phyloP scores from a whole-genome alignment of 2,113 vertebrate species.

The Sisor rabdophorus region DNA sequence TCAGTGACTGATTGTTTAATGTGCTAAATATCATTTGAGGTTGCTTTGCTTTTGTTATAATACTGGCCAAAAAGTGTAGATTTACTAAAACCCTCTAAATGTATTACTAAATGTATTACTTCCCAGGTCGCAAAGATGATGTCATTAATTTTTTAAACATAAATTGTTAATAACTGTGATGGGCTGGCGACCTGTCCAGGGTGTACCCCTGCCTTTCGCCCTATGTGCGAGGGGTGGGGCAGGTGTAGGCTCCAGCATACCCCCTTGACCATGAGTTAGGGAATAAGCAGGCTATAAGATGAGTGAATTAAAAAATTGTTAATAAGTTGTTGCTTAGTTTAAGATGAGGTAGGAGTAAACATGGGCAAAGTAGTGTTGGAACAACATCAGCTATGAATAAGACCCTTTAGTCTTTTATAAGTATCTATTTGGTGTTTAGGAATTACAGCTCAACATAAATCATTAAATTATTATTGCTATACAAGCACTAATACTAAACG shows the following conservation, averaged over 20 bases:
- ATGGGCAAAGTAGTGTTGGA: neutral
- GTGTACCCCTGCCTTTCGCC: too few species aligned
- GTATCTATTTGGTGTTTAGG: slow-evolving; percentile 13
- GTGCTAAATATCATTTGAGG: slow-evolving; percentile 31
- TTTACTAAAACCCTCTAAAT: slow-evolving; percentile 3
- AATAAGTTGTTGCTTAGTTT: slow-evolving; percentile 11
- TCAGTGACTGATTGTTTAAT: slow-evolving; percentile 20
- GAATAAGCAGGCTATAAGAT: too few species aligned
- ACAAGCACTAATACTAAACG: neutral
- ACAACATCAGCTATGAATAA: slow-evolving; percentile 28
- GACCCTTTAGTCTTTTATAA: neutral
- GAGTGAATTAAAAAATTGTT: too few species aligned
- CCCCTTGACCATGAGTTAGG: too few species aligned
- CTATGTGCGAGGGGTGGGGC: too few species aligned
- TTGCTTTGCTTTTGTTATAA: neutral
- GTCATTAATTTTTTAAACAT: slow-evolving; percentile 1
- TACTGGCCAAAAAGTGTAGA: neutral
- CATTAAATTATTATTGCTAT: neutral
- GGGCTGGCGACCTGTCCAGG: too few species aligned
- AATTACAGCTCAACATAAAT: slow-evolving; percentile 20
- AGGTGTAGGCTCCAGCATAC: too few species aligned
- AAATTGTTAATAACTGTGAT: too few species aligned
- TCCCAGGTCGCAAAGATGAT: neutral
- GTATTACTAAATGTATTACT: neutral
- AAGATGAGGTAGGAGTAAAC: neutral